phyloP scores from a whole-genome alignment of 1,140 invertebrate species.

The Bombyx mori region DNA sequence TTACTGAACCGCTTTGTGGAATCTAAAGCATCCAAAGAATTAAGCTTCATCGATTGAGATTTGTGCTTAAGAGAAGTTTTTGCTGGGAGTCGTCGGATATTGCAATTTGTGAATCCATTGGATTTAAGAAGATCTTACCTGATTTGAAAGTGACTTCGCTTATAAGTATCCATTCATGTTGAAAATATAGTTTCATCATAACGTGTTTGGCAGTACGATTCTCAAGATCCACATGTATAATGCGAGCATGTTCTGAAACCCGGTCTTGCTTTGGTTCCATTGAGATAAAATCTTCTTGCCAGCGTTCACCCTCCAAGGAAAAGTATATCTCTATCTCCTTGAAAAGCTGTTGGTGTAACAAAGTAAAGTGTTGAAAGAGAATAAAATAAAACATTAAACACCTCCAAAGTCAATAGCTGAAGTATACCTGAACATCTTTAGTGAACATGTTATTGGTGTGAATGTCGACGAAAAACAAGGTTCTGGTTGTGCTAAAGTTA shows the following conservation, averaged over 20 bases:
- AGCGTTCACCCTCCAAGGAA: conserved; percentile 83
- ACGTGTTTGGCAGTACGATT: conserved; percentile 83
- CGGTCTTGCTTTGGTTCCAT: conserved; percentile 71
- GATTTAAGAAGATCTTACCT: conserved; percentile 63
- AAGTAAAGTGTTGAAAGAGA: background rate
- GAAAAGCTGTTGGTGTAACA: conserved; percentile 73
- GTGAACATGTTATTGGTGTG: conserved; percentile 84
- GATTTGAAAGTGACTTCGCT: conserved; percentile 88
- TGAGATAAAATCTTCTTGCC: conserved; percentile 72
- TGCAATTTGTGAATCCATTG: too few species aligned
- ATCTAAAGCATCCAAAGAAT: too few species aligned
- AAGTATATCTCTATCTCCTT: conserved; percentile 81
- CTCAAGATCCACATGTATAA: conserved; percentile 81
- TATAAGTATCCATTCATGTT: conserved; percentile 89
- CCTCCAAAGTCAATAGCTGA: background rate
- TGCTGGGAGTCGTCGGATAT: too few species aligned
- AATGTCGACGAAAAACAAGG: conserved; percentile 83
- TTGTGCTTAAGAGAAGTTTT: too few species aligned
- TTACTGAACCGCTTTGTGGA: too few species aligned
- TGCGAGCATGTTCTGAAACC: conserved; percentile 76
- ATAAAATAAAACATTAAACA: background rate
- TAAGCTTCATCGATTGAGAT: too few species aligned
- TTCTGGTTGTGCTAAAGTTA: conserved; percentile 82
- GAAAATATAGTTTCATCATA: conserved; percentile 84
- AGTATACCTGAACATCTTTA: conserved; percentile 77